Percentiles rank a stretch among this genome's conserved stretches.
phyloP scores from a whole-genome alignment of 2,797 vertebrate genomes.

The Peromyscus attwateri region DNA sequence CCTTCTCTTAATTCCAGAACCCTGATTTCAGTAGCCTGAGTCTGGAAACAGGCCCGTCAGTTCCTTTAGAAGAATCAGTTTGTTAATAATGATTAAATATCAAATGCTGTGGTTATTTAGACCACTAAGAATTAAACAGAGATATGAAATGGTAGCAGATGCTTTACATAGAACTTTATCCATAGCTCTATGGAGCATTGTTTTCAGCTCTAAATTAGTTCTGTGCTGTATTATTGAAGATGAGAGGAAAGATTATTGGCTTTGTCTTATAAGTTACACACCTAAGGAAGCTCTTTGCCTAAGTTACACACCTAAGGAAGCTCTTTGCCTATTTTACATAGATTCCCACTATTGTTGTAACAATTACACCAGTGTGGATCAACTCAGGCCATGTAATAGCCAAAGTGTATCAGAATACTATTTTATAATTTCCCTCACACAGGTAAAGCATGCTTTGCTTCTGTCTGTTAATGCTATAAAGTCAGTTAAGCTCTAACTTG shows the following conservation, averaged over 20 bases:
- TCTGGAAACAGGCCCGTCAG: not conserved
- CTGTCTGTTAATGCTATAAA: not conserved
- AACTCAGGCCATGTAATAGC: not conserved
- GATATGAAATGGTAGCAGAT: not conserved
- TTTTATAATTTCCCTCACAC: not conserved
- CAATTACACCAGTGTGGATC: not conserved
- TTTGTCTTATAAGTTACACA: not conserved
- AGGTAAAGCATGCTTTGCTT: not conserved
- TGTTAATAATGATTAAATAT: not conserved
- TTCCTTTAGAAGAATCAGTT: not conserved
- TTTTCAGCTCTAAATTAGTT: not conserved
- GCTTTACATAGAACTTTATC: not conserved
- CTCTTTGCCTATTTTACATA: not conserved
- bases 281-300: not conserved
- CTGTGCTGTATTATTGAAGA: not conserved
- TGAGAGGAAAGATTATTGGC: not conserved
- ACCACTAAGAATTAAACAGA: not conserved
- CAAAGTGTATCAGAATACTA: not conserved
- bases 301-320: no score
- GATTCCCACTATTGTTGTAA: not conserved
- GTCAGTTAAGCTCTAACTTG: not conserved
- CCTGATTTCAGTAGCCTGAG: not conserved
- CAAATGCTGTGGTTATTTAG: not conserved
- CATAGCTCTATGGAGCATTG: not conserved
- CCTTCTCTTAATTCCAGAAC: not conserved